Evolutionary conservation across 2,888 invertebrate species (phyloP), one percentile per base, ranked within the genome.

Genomic region (Drosophila picticornis): DNA sequence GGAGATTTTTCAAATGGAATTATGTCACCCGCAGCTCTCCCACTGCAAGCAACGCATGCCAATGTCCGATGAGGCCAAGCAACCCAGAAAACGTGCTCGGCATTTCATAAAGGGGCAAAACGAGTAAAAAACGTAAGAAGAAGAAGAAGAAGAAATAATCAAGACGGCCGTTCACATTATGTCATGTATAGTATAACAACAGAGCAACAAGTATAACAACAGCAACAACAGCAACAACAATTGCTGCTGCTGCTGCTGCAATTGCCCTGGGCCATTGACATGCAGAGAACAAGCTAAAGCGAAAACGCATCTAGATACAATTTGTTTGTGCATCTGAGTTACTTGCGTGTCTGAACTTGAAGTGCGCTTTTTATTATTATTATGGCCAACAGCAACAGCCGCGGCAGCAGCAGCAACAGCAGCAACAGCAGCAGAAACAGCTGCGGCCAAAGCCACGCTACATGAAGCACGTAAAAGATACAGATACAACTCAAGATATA

Each of bases 381-480:
- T 65, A 46, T 77, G 73, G 70, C 62, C 77, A 56, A 65, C 36
- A 72, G 63, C 50, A 31, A 52, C 58, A 59, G 52, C 77, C 46
- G 46, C 16, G 46, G 46, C 43, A 40, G n/a, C 38, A 19, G 19
- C 52, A 43, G 51, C 25, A 46, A 48, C 52, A 36, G 19, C 19
- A 69, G 25, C 46, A 29, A 22, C 40, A 34, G 53, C 31, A 56
- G 38, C 56, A 25, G 25, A 53, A 56, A 50, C 77, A 58, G 75
- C 67, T 48, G 72, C 61, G 62, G 63, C 50, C 64, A 55, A 31
- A 68, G 77, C 77, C 74, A 80, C 80, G 84, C 84, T 83, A 74
- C 73, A 67, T 67, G 75, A 63, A 83, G 84, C 85, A 87, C 84
- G 87, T 84, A 84, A 82, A 77, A 87, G 80, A 86, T 83, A 77